phyloP scores from a whole-genome alignment of 2,797 vertebrate species.

The Macroramphosus scolopax region DNA sequence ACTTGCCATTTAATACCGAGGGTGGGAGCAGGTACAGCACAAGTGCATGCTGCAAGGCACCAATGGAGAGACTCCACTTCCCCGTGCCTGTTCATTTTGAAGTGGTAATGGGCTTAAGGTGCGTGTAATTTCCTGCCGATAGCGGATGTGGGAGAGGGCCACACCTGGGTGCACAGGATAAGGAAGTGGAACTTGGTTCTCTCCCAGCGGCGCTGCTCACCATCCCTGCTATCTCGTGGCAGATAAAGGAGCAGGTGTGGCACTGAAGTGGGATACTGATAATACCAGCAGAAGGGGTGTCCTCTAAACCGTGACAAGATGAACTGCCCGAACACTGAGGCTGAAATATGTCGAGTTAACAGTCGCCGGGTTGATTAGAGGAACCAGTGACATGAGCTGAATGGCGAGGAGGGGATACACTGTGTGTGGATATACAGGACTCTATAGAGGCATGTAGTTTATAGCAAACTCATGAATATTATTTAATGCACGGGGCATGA shows the following conservation, averaged over 20 bases:
- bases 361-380: slow-evolving; percentile 51
- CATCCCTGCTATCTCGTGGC: slow-evolving; percentile 47
- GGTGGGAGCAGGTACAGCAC: slow-evolving; percentile 45
- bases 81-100: slow-evolving; percentile 64
- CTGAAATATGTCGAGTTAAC: slow-evolving; percentile 47
- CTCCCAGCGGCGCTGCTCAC: slow-evolving; percentile 40
- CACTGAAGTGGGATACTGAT: slow-evolving; percentile 58
- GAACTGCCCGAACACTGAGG: slow-evolving; percentile 41
- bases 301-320: slow-evolving; percentile 56
- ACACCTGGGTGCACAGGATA: slow-evolving; percentile 70
- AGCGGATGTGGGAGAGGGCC: slow-evolving; percentile 59
- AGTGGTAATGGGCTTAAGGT: slow-evolving; percentile 74
- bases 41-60: slow-evolving; percentile 48
- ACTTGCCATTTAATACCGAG: slow-evolving; percentile 62
- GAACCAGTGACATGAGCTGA: slow-evolving; percentile 20
- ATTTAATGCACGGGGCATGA: slow-evolving; percentile 2
- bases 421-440: slow-evolving; percentile 10
- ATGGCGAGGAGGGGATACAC: slow-evolving; percentile 31
- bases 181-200: slow-evolving; percentile 59
- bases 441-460: slow-evolving; percentile 15
- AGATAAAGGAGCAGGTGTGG: slow-evolving; percentile 70
- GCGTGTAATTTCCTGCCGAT: slow-evolving; percentile 73
- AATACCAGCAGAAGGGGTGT: slow-evolving; percentile 49
- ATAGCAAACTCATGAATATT: slow-evolving; percentile 17
- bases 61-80: slow-evolving; percentile 55